Conservation (phyloP, 2,888 invertebrate genomes). For the Latrodectus hesperus region DNA sequence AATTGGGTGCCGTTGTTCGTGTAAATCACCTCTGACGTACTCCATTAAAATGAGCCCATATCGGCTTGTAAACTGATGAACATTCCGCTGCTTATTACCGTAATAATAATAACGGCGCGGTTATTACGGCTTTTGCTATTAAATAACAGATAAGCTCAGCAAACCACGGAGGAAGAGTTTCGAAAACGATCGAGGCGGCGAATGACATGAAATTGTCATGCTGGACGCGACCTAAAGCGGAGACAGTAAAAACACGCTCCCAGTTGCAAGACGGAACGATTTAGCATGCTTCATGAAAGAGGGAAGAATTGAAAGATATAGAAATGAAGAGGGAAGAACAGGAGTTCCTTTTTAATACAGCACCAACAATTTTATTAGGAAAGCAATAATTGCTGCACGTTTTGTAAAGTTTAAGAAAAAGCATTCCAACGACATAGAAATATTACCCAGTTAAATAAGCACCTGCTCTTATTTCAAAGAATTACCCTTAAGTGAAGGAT, state of each 20-base stretch:
- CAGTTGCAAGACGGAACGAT: too few relatives aligned
- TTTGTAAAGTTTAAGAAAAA: too few relatives aligned
- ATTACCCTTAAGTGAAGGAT: too few relatives aligned
- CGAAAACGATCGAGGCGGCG: conserved; percentile 28
- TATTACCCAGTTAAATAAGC: too few relatives aligned
- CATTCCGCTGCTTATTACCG: conserved; percentile 65
- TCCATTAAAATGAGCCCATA: conserved; percentile 66
- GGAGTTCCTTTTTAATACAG: too few relatives aligned
- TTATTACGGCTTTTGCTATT: conserved; percentile 65
- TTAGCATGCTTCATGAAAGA: too few relatives aligned
- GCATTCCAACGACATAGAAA: too few relatives aligned
- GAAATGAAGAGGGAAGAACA: too few relatives aligned
- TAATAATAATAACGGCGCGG: conserved; percentile 66
- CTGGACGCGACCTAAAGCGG: conserved; percentile 22
- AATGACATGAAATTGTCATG: conserved; percentile 47
- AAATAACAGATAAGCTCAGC: conserved; percentile 66
- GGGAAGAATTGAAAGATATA: too few relatives aligned
- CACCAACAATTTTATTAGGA: too few relatives aligned
- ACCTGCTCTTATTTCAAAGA: too few relatives aligned
- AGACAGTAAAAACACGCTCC: background rate
- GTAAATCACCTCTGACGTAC: conserved; percentile 52
- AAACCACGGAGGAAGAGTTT: conserved; percentile 23
- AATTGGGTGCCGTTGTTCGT: conserved; percentile 45
- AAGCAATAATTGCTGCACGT: too few relatives aligned
- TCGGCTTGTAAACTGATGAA: conserved; percentile 62